Percentiles rank a stretch among this genome's conserved stretches.
These are phyloP conservation scores for Rhea americana DNA, from an alignment of 2,113 vertebrate genomes.

Conservation along the genomic window DNA sequence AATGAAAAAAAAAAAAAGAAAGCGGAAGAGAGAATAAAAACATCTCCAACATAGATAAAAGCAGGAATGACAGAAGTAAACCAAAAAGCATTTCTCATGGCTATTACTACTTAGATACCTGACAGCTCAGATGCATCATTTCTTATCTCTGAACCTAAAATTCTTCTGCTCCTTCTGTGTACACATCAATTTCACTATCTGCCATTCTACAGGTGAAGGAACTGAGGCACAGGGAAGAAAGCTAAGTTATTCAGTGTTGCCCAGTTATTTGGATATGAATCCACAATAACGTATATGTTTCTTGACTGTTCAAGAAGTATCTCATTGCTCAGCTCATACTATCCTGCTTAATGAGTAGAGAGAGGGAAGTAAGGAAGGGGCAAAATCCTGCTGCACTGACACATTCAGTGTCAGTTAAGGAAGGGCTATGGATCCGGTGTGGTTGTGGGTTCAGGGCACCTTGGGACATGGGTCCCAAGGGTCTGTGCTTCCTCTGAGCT, in stretches of 20 bases:
- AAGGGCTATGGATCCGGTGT: background rate
- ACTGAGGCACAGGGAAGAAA: background rate
- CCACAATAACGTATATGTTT: background rate
- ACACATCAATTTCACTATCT: background rate
- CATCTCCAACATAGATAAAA: background rate
- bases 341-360: background rate
- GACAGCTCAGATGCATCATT: constrained; percentile 19
- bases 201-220: background rate
- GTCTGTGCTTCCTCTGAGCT: background rate
- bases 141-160: background rate
- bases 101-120: background rate
- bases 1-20: background rate
- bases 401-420: background rate
- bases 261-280: background rate
- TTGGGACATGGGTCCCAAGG: background rate
- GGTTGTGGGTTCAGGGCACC: background rate
- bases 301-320: background rate
- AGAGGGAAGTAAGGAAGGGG: background rate
- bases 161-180: background rate
- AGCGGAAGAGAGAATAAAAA: background rate
- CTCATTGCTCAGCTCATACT: background rate
- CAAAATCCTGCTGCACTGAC: background rate
- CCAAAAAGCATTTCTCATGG: constrained; percentile 4
- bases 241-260: background rate
- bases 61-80: constrained; percentile 5